Conservation (phyloP, 2,888 invertebrate genomes). For the Atethmia centrago region DNA sequence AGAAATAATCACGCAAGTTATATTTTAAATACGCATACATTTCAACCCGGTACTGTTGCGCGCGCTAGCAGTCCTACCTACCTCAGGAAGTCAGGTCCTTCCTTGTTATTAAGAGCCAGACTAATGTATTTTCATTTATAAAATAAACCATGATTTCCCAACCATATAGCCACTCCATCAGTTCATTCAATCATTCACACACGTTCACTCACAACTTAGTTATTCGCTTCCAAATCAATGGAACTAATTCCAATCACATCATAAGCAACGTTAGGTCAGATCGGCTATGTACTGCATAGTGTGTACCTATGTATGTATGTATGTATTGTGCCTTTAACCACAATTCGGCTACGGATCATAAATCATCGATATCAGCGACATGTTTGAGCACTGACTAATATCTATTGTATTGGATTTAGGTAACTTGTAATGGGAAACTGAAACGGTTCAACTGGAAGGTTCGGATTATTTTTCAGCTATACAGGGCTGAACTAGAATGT, state of each 20-base stretch:
- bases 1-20: too few relatives aligned
- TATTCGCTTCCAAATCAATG: slow-evolving; percentile 10
- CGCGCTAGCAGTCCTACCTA: too few relatives aligned
- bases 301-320: neutral
- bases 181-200: slow-evolving; percentile 3
- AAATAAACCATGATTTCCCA: neutral
- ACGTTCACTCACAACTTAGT: neutral
- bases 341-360: slow-evolving; percentile 46
- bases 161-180: neutral
- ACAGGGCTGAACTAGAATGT: too few relatives aligned
- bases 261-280: slow-evolving; percentile 5
- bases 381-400: slow-evolving; percentile 43
- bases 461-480: too few relatives aligned
- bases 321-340: slow-evolving; percentile 33
- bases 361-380: slow-evolving; percentile 48
- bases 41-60: too few relatives aligned
- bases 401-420: slow-evolving; percentile 21
- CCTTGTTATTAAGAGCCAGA: neutral
- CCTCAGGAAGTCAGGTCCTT: neutral
- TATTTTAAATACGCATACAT: too few relatives aligned
- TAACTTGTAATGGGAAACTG: slow-evolving; percentile 8
- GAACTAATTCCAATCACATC: slow-evolving; percentile 30
- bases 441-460: slow-evolving; percentile 5
- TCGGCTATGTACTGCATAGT: neutral
- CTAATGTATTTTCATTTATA: neutral